Evolutionary conservation across 2,797 vertebrate species (phyloP).

Genomic region (Scolopax rusticola): DNA sequence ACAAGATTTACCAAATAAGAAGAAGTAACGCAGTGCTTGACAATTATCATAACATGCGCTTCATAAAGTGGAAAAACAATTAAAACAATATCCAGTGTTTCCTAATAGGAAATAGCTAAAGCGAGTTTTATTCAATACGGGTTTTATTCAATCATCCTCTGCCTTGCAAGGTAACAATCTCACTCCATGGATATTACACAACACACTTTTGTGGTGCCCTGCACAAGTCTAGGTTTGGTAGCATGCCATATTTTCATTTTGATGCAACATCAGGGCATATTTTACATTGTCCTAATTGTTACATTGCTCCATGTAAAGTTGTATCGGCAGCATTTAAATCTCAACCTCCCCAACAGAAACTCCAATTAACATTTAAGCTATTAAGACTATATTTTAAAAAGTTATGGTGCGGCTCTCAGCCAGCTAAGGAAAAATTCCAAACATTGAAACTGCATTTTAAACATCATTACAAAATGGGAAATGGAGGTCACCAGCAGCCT

Average conservation of each 20-base stretch:
- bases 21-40: not conserved
- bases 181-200: not conserved
- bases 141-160: conserved; percentile 10
- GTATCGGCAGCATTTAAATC: not conserved
- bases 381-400: not conserved
- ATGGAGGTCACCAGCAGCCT: not conserved
- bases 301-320: not conserved
- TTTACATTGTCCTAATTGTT: not conserved
- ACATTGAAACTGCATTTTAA: not conserved
- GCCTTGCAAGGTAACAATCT: conserved; percentile 17
- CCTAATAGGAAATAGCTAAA: not conserved
- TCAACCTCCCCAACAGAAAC: not conserved
- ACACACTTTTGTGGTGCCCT: not conserved
- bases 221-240: not conserved
- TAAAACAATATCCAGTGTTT: not conserved
- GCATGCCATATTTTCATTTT: not conserved
- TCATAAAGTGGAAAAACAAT: not conserved
- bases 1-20: conserved; percentile 51
- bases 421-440: conserved; percentile 26
- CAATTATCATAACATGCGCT: not conserved
- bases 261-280: not conserved
- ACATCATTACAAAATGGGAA: not conserved
- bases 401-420: not conserved
- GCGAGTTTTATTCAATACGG: not conserved
- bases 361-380: conserved; percentile 35